These are phyloP conservation scores for Scortum barcoo DNA, from an alignment of 2,113 vertebrate genomes.

Conservation along the genomic window DNA sequence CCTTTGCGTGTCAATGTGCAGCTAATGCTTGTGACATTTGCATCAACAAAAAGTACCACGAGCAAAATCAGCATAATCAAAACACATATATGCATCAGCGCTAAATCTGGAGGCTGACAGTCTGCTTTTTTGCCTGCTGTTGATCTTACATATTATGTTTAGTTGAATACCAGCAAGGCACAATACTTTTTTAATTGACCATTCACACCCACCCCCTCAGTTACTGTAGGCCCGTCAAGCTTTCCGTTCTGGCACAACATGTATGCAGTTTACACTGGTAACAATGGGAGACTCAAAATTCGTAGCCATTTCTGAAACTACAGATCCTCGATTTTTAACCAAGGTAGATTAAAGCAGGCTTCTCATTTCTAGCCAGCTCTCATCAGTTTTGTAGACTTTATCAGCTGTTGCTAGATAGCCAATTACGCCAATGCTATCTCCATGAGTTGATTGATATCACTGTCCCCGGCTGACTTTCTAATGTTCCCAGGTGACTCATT, in stretches of 20 bases:
- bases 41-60: constrained; percentile 46
- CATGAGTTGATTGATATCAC: not conserved
- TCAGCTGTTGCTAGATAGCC: not conserved
- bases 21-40: constrained; percentile 79
- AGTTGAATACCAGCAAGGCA: not conserved
- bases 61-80: constrained; percentile 13
- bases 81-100: constrained; percentile 1
- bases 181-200: constrained; percentile 22
- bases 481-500: not conserved
- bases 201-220: not conserved
- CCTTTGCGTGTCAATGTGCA: constrained; percentile 81
- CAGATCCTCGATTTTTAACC: not conserved
- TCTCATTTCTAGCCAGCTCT: not conserved
- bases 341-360: not conserved
- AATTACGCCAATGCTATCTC: not conserved
- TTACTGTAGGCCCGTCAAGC: constrained; percentile 51
- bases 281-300: not conserved
- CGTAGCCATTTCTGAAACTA: not conserved
- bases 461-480: too few relatives aligned
- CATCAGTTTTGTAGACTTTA: not conserved
- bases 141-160: not conserved
- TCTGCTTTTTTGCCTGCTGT: constrained; percentile 22
- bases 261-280: not conserved
- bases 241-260: constrained; percentile 11
- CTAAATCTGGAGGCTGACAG: constrained; percentile 10